Evolutionary conservation across 2,113 vertebrate species (phyloP).

Genomic region (Antennarius striatus): DNA sequence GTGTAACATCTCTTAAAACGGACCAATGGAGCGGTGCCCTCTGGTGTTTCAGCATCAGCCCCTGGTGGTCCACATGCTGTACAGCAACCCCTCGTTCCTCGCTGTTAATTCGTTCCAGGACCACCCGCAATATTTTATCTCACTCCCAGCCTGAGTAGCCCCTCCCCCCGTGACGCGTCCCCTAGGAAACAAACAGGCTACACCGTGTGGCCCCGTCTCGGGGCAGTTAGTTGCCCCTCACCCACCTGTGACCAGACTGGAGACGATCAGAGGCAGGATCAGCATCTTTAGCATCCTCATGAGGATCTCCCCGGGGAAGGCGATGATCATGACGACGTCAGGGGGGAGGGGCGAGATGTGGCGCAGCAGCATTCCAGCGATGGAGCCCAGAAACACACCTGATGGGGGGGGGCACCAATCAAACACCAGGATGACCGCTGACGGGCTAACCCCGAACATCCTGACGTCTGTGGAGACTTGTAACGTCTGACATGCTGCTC

Average conservation of each 20-base stretch:
- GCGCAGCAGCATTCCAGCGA: conserved; percentile 89
- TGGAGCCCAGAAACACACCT: conserved; percentile 93
- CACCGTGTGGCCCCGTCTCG: not conserved
- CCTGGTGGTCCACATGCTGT: too few relatives aligned
- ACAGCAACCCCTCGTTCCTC: too few relatives aligned
- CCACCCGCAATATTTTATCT: too few relatives aligned
- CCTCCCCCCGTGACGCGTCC: too few relatives aligned
- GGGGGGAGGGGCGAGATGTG: conserved; percentile 90
- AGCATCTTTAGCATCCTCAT: conserved; percentile 99
- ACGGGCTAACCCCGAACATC: not conserved
- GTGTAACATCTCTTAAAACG: too few relatives aligned
- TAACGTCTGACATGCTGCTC: too few relatives aligned
- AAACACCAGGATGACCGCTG: not conserved
- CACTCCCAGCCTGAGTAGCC: too few relatives aligned
- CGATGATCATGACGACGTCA: conserved; percentile 93
- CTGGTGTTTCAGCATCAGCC: too few relatives aligned
- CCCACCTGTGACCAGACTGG: conserved; percentile 97
- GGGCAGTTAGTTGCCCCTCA: conserved; percentile 4
- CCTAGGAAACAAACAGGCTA: too few relatives aligned
- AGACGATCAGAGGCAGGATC: conserved; percentile 96
- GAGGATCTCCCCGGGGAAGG: conserved; percentile 96
- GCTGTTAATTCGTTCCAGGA: too few relatives aligned
- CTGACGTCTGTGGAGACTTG: too few relatives aligned
- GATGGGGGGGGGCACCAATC: conserved; percentile 17
- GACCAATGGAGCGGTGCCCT: too few relatives aligned